Evolutionary conservation across 2,797 vertebrate species (phyloP).

Genomic region (Gymnoscopelus braueri): DNA sequence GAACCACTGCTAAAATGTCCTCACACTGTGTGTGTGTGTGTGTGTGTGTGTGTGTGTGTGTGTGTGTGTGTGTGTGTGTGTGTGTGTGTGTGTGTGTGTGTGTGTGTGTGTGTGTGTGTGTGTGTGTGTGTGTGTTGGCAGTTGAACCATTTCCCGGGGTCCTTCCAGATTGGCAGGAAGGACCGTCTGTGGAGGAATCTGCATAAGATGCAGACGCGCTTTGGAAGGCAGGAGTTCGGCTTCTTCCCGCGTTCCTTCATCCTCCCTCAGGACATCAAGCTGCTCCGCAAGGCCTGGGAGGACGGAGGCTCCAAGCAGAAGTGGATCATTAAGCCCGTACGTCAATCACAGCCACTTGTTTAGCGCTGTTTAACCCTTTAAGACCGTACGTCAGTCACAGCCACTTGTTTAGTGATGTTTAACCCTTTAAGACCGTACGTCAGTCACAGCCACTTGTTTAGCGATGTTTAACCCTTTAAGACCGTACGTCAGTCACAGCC

Average conservation of each 20-base stretch:
- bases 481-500: constrained; percentile 78
- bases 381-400: constrained; percentile 51
- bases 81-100: not conserved
- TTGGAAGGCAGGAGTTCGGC: constrained; percentile 92
- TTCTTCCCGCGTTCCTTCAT: constrained; percentile 96
- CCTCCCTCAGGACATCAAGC: constrained; percentile 94
- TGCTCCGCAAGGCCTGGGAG: constrained; percentile 93
- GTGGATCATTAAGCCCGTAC: constrained; percentile 97
- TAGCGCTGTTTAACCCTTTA: too few relatives aligned
- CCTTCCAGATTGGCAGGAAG: constrained; percentile 97
- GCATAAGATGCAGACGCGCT: constrained; percentile 91
- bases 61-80: not conserved
- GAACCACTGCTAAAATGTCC: too few relatives aligned
- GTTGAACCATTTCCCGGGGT: constrained; percentile 98
- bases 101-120: not conserved
- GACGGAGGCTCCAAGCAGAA: constrained; percentile 87
- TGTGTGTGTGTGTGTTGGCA: constrained; percentile 42
- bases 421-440: constrained; percentile 88
- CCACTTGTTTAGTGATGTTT: not conserved
- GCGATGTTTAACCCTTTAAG: constrained; percentile 75
- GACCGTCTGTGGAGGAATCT: constrained; percentile 96
- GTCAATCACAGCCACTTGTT: not conserved
- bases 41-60: not conserved
- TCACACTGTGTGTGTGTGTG: too few relatives aligned
- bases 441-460: not conserved